These are phyloP conservation scores for Corvus hawaiiensis DNA, from an alignment of 2,113 vertebrate genomes.

Conservation along the genomic window DNA sequence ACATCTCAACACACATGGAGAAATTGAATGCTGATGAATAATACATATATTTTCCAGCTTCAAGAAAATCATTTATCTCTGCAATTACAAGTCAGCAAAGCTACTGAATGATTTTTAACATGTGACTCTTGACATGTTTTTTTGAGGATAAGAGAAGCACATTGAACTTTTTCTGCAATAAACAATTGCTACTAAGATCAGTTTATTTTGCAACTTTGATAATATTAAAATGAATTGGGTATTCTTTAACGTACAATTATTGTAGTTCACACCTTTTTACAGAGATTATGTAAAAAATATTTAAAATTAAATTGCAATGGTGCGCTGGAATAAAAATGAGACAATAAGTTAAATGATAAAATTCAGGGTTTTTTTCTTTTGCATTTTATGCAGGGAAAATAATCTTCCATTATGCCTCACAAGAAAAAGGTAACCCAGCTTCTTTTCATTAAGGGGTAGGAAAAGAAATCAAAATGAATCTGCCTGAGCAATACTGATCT, in stretches of 20 bases:
- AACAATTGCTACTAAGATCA: constrained; percentile 18
- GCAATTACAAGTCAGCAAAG: constrained; percentile 27
- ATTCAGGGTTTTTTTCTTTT: not conserved
- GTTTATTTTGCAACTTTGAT: constrained; percentile 36
- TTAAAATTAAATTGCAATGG: not conserved
- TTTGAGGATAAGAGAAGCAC: not conserved
- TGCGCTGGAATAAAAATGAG: not conserved
- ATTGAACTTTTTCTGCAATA: not conserved
- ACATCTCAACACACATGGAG: not conserved
- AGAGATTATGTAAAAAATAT: not conserved
- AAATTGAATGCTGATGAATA: constrained; percentile 32
- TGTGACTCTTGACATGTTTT: not conserved
- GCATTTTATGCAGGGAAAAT: not conserved
- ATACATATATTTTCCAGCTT: constrained; percentile 12
- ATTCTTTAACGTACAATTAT: not conserved
- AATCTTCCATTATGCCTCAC: not conserved
- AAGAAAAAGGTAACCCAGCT: not conserved
- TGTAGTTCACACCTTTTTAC: not conserved
- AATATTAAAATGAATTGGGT: not conserved
- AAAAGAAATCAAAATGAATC: not conserved
- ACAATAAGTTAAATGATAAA: not conserved
- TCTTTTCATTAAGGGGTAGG: not conserved
- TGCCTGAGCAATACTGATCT: not conserved
- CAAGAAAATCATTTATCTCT: not conserved
- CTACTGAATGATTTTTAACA: not conserved